Base-by-base conservation (phyloP, 2,888 invertebrate species). In the Phymatocera aterrima region DNA sequence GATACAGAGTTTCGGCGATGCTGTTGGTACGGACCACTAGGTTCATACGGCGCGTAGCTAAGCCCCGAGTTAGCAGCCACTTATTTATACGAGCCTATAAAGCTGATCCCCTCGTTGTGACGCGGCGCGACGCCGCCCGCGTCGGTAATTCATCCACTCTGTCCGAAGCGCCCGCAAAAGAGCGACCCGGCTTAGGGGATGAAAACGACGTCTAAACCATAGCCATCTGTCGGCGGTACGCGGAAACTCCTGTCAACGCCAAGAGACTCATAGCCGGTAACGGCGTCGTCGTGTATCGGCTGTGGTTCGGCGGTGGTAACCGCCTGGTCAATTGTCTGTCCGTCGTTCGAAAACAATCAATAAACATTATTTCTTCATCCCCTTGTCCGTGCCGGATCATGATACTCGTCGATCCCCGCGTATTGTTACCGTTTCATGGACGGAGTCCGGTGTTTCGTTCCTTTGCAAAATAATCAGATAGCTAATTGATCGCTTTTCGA, bases 91-190 rank as follows among this genome's bases (percentile, higher is more conserved):
- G 79, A 78, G 77, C 78, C 80, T 78, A 75, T 83, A 80, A 82
- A 79, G 82, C 78, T 74, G 81, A 83, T 82, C 81, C 81, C 82
- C 72, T 61, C 80, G 81, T 83, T 84, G 82, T 77, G 83, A 84
- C 80, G 83, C 82, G n/a, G n/a, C n/a, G n/a, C n/a, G n/a, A n/a
- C n/a, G n/a, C n/a, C n/a, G n/a, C n/a, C n/a, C 82, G 82, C 83
- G 89, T 89, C 88, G 88, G 88, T 89, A 89, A 89, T 88, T 87
- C 87, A 88, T 88, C 85, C 83, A 81, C 83, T 84, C 82, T 82
- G 82, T 84, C 51, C 83, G 81, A 82, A 82, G 82, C 81, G 80
- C 77, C 84, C 81, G 80, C 84, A 84, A 81, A 83, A 86, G 84
- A 85, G 83, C n/a, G 83, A 83, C 81, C 77, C 68, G 79, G 82